Evolutionary conservation across 2,888 invertebrate species (phyloP), one percentile per base, ranked within the genome.

Genomic region (Papilio demoleus): DNA sequence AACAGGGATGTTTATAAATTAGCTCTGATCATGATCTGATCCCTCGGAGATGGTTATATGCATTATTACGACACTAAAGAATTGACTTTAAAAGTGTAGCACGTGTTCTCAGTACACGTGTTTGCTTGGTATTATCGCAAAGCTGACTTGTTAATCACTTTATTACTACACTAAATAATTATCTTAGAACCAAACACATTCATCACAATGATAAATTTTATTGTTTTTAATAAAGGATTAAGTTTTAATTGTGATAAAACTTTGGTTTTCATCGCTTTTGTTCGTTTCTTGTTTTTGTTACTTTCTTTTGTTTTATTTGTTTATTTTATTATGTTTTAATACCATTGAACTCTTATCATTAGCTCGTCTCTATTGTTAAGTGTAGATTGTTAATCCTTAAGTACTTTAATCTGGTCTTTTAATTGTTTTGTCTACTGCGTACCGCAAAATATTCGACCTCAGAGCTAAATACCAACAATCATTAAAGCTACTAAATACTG

Each of bases 31-130:
- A n/a, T n/a, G n/a, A n/a, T n/a, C n/a, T n/a, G n/a, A n/a, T n/a
- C n/a, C n/a, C n/a, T n/a, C n/a, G n/a, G n/a, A n/a, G n/a, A n/a
- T n/a, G n/a, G n/a, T n/a, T n/a, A n/a, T n/a, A n/a, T n/a, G n/a
- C n/a, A n/a, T n/a, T n/a, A n/a, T n/a, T n/a, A n/a, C n/a, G n/a
- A n/a, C n/a, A n/a, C n/a, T n/a, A n/a, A n/a, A n/a, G n/a, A n/a
- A n/a, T n/a, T n/a, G n/a, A n/a, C n/a, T n/a, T n/a, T n/a, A n/a
- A n/a, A n/a, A n/a, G n/a, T n/a, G n/a, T 31, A 31, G 12, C 50
- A 50, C 50, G 50, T 50, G 50, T 50, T 24, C 4, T 24, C 1
- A 22, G 4, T 50, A 11, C 50, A 50, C 50, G 50, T 50, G 50
- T 50, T 50, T 50, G 47, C 1, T 22, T 22, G 19, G 5, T 5